A percentile compares a stretch with the other conserved stretches of the same genome.
Conservation (phyloP, 2,113 vertebrate genomes). For the Cynocephalus volans region DNA sequence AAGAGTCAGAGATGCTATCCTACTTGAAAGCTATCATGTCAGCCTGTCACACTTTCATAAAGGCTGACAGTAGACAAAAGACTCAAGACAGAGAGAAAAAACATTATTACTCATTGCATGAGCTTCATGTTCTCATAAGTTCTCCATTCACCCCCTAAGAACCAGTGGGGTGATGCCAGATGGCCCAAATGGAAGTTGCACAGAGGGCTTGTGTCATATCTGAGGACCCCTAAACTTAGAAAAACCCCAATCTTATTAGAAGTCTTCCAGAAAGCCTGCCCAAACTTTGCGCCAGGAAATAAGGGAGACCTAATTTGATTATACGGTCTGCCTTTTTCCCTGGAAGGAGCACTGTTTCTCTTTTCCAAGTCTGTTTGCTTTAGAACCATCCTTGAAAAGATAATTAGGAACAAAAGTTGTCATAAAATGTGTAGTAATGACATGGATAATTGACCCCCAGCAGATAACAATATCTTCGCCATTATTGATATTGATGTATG, state of each 20-base stretch:
- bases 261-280: neutral
- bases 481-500: neutral
- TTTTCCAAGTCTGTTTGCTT: neutral
- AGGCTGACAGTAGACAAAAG: neutral
- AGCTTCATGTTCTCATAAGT: neutral
- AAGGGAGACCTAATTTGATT: neutral
- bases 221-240: neutral
- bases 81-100: neutral
- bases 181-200: neutral
- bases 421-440: neutral
- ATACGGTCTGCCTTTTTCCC: neutral
- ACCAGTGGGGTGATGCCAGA: neutral
- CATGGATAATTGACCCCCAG: neutral
- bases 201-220: neutral
- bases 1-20: neutral
- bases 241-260: neutral
- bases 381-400: slow-evolving; percentile 15
- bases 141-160: neutral
- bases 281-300: neutral
- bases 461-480: neutral
- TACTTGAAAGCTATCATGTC: neutral
- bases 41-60: neutral
- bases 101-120: neutral
- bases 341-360: neutral
- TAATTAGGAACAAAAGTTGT: neutral